Conservation (phyloP, 2,113 vertebrate species). For the Gnathonemus longibarbis region DNA sequence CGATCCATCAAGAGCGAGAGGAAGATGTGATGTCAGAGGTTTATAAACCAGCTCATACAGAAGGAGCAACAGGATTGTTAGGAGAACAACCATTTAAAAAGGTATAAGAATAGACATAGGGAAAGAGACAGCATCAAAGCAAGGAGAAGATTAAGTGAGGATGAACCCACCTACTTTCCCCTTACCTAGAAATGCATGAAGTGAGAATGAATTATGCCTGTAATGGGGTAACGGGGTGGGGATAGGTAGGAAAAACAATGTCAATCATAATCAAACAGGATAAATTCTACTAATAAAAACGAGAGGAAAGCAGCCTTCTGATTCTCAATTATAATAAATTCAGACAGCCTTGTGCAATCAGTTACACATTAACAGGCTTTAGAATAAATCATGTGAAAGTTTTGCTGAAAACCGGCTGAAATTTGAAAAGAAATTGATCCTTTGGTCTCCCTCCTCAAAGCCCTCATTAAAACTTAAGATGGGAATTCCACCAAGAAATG, state of each 20-base stretch:
- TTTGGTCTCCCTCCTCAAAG: background rate
- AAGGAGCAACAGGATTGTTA: background rate
- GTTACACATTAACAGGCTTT: background rate
- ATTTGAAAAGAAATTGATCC: background rate
- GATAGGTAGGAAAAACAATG: slow-evolving; percentile 64
- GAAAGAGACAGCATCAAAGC: background rate
- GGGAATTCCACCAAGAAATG: background rate
- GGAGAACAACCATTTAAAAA: background rate
- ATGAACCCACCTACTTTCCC: slow-evolving; percentile 56
- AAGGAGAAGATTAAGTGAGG: slow-evolving; percentile 22
- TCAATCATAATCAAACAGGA: slow-evolving; percentile 63
- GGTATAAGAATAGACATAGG: background rate
- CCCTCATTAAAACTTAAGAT: background rate
- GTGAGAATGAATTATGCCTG: slow-evolving; percentile 97
- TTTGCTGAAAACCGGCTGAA: background rate
- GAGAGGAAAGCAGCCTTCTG: background rate
- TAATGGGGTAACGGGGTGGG: slow-evolving; percentile 59
- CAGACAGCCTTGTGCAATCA: background rate
- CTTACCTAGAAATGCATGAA: slow-evolving; percentile 97
- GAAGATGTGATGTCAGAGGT: background rate
- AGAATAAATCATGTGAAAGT: background rate
- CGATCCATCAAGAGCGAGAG: background rate
- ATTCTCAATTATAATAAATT: too few relatives aligned
- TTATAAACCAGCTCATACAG: background rate
- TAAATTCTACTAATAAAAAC: slow-evolving; percentile 37